A percentile compares a stretch with the other conserved stretches of the same genome.
phyloP scores from a whole-genome alignment of 2,888 invertebrate genomes.

The Sminthurides aquaticus region DNA sequence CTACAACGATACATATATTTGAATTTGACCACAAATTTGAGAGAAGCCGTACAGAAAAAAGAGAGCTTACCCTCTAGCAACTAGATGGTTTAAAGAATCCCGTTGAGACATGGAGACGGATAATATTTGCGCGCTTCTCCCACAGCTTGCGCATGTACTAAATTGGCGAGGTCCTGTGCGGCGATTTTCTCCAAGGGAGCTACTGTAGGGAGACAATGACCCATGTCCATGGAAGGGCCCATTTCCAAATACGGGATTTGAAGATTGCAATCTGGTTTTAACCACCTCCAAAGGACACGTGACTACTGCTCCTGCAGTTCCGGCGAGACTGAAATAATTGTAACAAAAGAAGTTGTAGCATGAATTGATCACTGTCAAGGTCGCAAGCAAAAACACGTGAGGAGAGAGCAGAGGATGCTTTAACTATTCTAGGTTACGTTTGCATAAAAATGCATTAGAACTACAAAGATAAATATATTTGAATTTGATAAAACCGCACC shows the following conservation, averaged over 20 bases:
- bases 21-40: no score
- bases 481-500: no score
- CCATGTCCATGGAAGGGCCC: slow-evolving; percentile 48
- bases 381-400: no score
- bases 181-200: slow-evolving; percentile 47
- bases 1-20: no score
- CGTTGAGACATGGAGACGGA: slow-evolving; percentile 46
- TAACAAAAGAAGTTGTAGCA: no score
- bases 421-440: no score
- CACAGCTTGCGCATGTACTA: slow-evolving; percentile 56
- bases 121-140: slow-evolving; percentile 44
- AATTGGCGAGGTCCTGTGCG: slow-evolving; percentile 58
- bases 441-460: no score
- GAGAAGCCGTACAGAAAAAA: no score
- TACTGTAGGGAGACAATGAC: neutral
- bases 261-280: slow-evolving; percentile 93
- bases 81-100: slow-evolving; percentile 84
- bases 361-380: no score
- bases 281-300: slow-evolving; percentile 98
- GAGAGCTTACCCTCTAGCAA: slow-evolving; percentile 93
- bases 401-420: no score
- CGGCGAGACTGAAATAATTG: slow-evolving; percentile 74
- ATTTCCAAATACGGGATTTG: slow-evolving; percentile 57
- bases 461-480: no score
- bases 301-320: slow-evolving; percentile 91